Evolutionary conservation across 1,140 invertebrate genomes (phyloP), one percentile per base, ranked within the genome.

Genomic region (Magallana gigas): DNA sequence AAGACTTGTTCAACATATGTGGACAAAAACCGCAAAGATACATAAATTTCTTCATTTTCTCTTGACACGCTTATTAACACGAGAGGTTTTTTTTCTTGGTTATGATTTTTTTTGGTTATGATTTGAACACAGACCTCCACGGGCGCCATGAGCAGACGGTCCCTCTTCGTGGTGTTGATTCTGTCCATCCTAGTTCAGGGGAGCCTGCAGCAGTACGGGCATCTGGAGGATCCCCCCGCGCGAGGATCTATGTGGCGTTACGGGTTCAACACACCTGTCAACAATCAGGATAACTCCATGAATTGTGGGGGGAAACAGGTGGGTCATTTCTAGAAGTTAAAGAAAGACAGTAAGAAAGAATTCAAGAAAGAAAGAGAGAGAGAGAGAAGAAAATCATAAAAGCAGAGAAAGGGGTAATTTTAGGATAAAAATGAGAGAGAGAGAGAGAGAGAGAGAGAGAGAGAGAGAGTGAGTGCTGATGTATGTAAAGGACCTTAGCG

Each of bases 261-360:
- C n/a, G 81, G 81, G 14, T 83, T 83, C 7, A 83, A 83, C 57
- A 57, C 81, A 0, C 81, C 81, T 8, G 81, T 83, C 16, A 83
- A 83, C 57, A n/a, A 16, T 57, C 8, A 83, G 14, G 48, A 83
- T n/a, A 83, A 57, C n/a, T 83, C 81, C 18, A 1, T 83, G 57
- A 83, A 83, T 58, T 83, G 81, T 83, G 81, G 81, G 57, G 81
- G 81, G 1, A 83, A 83, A 83, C 48, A 83, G 81, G 81, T 83
- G 14, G 12, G 68, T 29, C 36, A 48, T 48, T 48, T 48, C 23
- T 2, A 48, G 36, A 48, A 48, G 36, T 4, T 2, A 5, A 5
- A 48, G 36, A 48, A 5, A 48, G 36, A 48, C 3, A 48, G 36
- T 4, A 5, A 48, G 36, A 48, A 5, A 48, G 36, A 48, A 0